A percentile compares a stretch with the other conserved stretches of the same genome.
Conservation (phyloP, 2,888 invertebrate genomes). For the Cistogaster globosa region DNA sequence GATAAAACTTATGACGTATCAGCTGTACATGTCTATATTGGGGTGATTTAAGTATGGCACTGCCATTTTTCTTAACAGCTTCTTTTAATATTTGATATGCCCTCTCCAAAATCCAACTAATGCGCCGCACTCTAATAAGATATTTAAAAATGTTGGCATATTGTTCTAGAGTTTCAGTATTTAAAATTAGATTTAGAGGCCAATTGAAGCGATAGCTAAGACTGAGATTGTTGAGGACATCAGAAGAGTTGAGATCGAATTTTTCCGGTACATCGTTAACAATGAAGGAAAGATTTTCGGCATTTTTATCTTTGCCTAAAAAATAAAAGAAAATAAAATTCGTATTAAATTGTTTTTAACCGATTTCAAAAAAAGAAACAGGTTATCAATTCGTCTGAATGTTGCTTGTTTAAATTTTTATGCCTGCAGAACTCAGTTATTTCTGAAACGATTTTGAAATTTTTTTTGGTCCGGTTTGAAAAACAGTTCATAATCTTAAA, state of each 20-base stretch:
- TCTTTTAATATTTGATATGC: constrained; percentile 88
- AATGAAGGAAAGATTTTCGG: constrained; percentile 86
- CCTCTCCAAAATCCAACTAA: constrained; percentile 90
- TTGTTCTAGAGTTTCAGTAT: constrained; percentile 87
- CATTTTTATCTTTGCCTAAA: constrained; percentile 85
- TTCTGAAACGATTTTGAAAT: no score
- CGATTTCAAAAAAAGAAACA: no score
- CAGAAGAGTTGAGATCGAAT: constrained; percentile 87
- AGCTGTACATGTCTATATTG: constrained; percentile 89
- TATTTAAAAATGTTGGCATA: constrained; percentile 91
- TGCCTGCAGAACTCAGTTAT: no score
- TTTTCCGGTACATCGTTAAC: constrained; percentile 86
- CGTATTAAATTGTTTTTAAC: no score
- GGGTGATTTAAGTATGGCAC: constrained; percentile 85
- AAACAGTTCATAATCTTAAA: no score
- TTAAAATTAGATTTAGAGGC: constrained; percentile 91
- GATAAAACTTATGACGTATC: constrained; percentile 89
- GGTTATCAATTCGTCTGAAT: no score
- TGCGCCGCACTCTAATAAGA: constrained; percentile 88
- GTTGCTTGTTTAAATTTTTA: no score
- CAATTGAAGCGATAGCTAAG: constrained; percentile 89
- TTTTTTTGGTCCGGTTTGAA: no score
- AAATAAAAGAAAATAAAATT: constrained; percentile 46
- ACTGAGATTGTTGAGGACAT: constrained; percentile 87
- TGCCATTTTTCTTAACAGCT: constrained; percentile 84